Percentiles rank a stretch among this genome's conserved stretches.
These are phyloP conservation scores for Zaprionus tsacasi DNA, from an alignment of 1,140 invertebrate genomes.

Conservation along the genomic window DNA sequence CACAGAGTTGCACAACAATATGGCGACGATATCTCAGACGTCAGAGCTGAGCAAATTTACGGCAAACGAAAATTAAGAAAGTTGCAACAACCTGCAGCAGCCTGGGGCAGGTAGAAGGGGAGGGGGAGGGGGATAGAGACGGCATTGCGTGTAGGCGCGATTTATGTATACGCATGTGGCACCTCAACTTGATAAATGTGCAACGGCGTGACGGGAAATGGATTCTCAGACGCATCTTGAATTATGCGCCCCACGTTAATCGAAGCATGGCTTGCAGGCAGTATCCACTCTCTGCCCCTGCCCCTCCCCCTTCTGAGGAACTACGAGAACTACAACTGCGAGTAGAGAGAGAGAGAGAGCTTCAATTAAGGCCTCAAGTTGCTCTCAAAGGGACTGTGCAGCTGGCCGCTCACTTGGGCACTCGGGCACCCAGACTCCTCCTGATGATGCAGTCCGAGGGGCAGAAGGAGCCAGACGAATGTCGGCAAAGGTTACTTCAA, in stretches of 20 bases:
- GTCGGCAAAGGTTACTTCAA: slow-evolving; percentile 32
- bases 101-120: background rate
- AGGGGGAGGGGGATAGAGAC: background rate
- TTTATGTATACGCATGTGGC: slow-evolving; percentile 57
- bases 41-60: slow-evolving; percentile 58
- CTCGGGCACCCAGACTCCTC: slow-evolving; percentile 4
- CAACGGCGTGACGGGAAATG: slow-evolving; percentile 63
- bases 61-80: slow-evolving; percentile 74
- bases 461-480: slow-evolving; percentile 32
- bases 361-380: slow-evolving; percentile 55
- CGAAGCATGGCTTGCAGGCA: slow-evolving; percentile 23
- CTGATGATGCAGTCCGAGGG: slow-evolving; percentile 25
- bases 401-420: slow-evolving; percentile 53
- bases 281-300: background rate
- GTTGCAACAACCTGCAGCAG: slow-evolving; percentile 39
- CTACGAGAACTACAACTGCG: background rate
- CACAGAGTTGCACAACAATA: slow-evolving; percentile 65
- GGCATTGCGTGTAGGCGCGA: slow-evolving; percentile 56
- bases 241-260: slow-evolving; percentile 59
- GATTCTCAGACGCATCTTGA: slow-evolving; percentile 60
- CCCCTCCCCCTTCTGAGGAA: background rate
- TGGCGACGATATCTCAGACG: slow-evolving; percentile 39
- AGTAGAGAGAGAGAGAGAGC: too few species aligned
- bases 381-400: slow-evolving; percentile 24
- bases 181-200: slow-evolving; percentile 68